These are phyloP conservation scores for Melanotaenia trifasciata DNA, from an alignment of 2,797 vertebrate genomes.

Conservation along the genomic window DNA sequence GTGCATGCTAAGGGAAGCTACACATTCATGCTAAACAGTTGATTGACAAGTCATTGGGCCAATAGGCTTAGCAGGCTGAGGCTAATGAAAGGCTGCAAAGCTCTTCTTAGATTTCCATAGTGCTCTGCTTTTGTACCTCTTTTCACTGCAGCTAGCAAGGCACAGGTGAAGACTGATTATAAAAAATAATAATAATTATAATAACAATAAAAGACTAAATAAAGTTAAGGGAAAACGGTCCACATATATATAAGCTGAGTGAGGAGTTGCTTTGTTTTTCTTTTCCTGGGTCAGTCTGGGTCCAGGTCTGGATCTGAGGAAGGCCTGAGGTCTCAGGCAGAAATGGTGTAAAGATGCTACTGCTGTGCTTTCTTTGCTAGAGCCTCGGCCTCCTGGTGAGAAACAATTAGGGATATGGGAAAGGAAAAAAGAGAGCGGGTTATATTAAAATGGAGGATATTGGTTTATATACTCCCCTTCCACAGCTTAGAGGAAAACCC, in stretches of 20 bases:
- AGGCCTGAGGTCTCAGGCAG: slow-evolving; percentile 49
- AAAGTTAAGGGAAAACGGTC: slow-evolving; percentile 29
- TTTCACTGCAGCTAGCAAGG: slow-evolving; percentile 72
- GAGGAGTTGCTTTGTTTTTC: slow-evolving; percentile 38
- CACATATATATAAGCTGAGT: slow-evolving; percentile 47
- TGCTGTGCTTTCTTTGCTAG: slow-evolving; percentile 86
- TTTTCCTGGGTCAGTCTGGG: slow-evolving; percentile 46
- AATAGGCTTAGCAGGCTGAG: slow-evolving; percentile 58
- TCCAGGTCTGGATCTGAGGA: slow-evolving; percentile 45
- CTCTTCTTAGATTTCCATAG: slow-evolving; percentile 41
- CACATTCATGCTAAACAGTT: slow-evolving; percentile 34
- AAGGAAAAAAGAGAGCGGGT: slow-evolving; percentile 37
- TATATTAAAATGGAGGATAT: slow-evolving; percentile 70
- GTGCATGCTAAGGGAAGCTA: slow-evolving; percentile 27
- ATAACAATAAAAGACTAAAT: slow-evolving; percentile 20
- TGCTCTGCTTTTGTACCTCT: slow-evolving; percentile 53
- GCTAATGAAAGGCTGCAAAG: slow-evolving; percentile 52
- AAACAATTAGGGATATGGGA: slow-evolving; percentile 17
- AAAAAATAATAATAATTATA: slow-evolving; percentile 5
- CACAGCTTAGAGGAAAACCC: slow-evolving; percentile 57
- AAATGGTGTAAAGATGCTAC: slow-evolving; percentile 66
- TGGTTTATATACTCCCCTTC: slow-evolving; percentile 47
- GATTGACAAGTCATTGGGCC: slow-evolving; percentile 52
- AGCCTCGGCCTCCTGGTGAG: slow-evolving; percentile 92
- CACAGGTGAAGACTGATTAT: slow-evolving; percentile 67